A percentile compares a stretch with the other conserved stretches of the same genome.
phyloP scores from a whole-genome alignment of 1,140 invertebrate species.

The Leptinotarsa undecemlineata region DNA sequence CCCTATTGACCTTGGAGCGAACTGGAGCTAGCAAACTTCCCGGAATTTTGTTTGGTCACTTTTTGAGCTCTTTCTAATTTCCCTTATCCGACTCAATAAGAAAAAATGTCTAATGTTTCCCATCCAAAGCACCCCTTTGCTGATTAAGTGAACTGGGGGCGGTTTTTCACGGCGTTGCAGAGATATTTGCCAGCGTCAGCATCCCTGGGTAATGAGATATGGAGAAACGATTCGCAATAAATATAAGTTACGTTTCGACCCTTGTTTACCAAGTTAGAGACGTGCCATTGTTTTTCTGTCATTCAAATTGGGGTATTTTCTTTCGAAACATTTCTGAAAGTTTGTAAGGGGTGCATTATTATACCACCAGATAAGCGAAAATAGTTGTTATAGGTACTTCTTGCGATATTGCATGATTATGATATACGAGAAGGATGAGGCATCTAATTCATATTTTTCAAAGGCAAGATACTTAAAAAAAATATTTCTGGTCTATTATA shows the following conservation, averaged over 20 bases:
- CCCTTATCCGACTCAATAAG: constrained; percentile 21
- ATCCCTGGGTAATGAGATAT: constrained; percentile 26
- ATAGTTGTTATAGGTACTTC: not conserved
- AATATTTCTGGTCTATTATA: too few relatives aligned
- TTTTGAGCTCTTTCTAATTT: constrained; percentile 26
- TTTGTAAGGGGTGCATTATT: not conserved
- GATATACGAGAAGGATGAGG: too few relatives aligned
- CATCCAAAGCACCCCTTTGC: constrained; percentile 21
- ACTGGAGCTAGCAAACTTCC: constrained; percentile 14
- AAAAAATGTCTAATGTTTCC: constrained; percentile 24
- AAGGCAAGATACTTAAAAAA: too few relatives aligned
- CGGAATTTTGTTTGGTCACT: constrained; percentile 24
- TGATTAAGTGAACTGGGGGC: constrained; percentile 25
- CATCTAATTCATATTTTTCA: too few relatives aligned
- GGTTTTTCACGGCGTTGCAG: constrained; percentile 19
- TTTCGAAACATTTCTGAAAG: not conserved
- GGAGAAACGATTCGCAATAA: constrained; percentile 20
- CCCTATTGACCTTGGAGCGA: constrained; percentile 32
- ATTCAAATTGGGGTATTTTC: constrained; percentile 10
- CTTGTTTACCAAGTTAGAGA: constrained; percentile 17
- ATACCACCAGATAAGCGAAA: not conserved
- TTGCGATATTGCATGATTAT: too few relatives aligned
- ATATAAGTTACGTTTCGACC: constrained; percentile 10
- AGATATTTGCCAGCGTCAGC: constrained; percentile 27
- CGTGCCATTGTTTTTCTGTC: constrained; percentile 19